Evolutionary conservation across 1,140 invertebrate species (phyloP).

Genomic region (Spodoptera frugiperda): DNA sequence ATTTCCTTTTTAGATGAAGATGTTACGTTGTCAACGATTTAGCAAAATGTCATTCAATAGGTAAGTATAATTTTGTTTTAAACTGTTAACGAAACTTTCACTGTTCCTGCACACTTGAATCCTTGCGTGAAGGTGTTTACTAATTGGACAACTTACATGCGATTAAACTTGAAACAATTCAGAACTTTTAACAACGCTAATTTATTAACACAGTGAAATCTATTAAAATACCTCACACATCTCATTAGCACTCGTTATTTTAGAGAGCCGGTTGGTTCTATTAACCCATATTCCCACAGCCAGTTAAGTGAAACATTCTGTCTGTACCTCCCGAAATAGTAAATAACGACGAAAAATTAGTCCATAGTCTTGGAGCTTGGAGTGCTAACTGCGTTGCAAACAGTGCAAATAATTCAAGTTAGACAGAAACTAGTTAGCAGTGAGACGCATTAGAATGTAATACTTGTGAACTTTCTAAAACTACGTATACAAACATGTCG

Average conservation of each 20-base stretch:
- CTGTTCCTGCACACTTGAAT: constrained; percentile 8
- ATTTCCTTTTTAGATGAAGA: not conserved
- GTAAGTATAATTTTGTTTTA: not conserved
- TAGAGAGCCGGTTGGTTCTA: constrained; percentile 5
- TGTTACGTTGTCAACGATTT: not conserved
- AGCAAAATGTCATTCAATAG: not conserved
- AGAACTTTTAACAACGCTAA: not conserved
- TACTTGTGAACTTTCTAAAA: not conserved
- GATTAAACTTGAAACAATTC: not conserved
- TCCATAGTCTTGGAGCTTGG: not conserved
- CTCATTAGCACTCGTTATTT: constrained; percentile 1
- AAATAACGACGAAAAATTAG: not conserved
- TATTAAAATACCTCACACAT: constrained; percentile 1
- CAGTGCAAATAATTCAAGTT: constrained; percentile 9
- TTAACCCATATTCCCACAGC: constrained; percentile 18
- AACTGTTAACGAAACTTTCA: constrained; percentile 18
- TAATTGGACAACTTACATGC: not conserved
- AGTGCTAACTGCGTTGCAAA: constrained; percentile 39
- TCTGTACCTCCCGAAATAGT: not conserved
- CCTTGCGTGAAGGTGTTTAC: not conserved
- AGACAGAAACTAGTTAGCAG: not conserved
- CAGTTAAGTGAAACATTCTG: constrained; percentile 2
- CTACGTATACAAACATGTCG: constrained; percentile 19
- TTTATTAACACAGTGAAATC: constrained; percentile 1
- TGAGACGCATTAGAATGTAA: not conserved